A percentile compares a stretch with the other conserved stretches of the same genome.
phyloP scores from a whole-genome alignment of 2,113 vertebrate species.

The Guaruba guarouba region DNA sequence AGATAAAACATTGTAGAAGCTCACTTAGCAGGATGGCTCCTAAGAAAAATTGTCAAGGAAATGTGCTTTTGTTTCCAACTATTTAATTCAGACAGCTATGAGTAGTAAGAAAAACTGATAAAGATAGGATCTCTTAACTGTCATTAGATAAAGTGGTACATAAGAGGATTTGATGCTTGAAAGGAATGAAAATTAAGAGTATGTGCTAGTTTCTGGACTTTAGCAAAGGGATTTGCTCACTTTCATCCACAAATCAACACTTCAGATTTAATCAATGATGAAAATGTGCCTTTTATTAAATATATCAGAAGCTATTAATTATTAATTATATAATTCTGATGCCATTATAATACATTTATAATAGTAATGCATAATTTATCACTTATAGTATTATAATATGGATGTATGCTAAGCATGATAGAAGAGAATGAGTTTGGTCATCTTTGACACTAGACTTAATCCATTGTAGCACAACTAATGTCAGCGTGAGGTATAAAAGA shows the following conservation, averaged over 20 bases:
- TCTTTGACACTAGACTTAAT: background rate
- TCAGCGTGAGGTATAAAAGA: background rate
- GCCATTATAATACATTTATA: background rate
- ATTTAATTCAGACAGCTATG: background rate
- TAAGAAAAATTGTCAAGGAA: background rate
- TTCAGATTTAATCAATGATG: background rate
- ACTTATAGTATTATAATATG: background rate
- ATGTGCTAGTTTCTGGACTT: background rate
- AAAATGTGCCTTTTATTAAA: background rate
- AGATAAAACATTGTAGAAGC: background rate
- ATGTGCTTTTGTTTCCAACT: background rate
- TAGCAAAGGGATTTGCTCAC: background rate
- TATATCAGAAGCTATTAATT: background rate
- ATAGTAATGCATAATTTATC: background rate
- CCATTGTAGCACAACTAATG: background rate
- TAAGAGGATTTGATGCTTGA: background rate
- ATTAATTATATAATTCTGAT: background rate
- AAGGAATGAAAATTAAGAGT: background rate
- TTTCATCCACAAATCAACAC: slow-evolving; percentile 3
- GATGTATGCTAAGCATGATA: background rate
- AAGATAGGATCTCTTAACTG: background rate
- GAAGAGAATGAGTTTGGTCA: background rate
- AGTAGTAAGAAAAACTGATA: background rate
- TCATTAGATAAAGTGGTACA: background rate
- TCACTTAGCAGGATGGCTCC: background rate